phyloP scores from a whole-genome alignment of 2,888 invertebrate species.

The Augochlorella aurata region DNA sequence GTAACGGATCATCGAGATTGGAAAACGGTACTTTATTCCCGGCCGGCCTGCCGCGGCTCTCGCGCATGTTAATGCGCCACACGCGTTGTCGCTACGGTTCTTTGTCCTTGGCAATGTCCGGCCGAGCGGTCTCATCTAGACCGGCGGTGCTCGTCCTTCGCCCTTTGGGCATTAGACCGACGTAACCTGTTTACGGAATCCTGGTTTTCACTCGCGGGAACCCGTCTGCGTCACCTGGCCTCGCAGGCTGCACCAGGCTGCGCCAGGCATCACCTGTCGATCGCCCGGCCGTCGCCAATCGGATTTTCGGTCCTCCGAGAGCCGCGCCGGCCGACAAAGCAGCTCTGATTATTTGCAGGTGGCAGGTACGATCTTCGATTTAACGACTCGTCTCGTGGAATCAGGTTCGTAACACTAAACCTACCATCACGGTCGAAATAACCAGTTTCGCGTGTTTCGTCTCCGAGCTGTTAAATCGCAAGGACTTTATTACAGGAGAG shows the following conservation, averaged over 20 bases:
- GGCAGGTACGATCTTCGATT: too few relatives aligned
- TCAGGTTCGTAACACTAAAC: too few relatives aligned
- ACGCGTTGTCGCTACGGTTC: slow-evolving; percentile 37
- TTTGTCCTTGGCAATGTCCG: slow-evolving; percentile 52
- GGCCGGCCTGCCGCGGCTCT: slow-evolving; percentile 48
- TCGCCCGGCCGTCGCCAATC: too few relatives aligned
- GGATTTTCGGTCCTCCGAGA: too few relatives aligned
- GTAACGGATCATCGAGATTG: slow-evolving; percentile 71
- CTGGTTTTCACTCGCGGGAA: slow-evolving; percentile 1
- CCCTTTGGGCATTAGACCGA: slow-evolving; percentile 18
- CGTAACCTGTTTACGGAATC: slow-evolving; percentile 20
- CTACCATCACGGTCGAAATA: too few relatives aligned
- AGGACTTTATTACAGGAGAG: too few relatives aligned
- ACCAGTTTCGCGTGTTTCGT: too few relatives aligned
- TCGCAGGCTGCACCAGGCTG: neutral
- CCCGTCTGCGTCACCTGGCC: neutral
- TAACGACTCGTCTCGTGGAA: too few relatives aligned
- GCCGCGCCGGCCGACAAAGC: too few relatives aligned
- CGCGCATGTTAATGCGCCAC: slow-evolving; percentile 65
- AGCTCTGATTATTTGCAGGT: too few relatives aligned
- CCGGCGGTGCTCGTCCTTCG: neutral
- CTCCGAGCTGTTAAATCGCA: too few relatives aligned
- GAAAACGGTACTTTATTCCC: slow-evolving; percentile 70
- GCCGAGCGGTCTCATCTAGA: neutral
- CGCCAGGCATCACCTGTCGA: neutral